Percentiles rank a stretch among this genome's conserved stretches.
These are phyloP conservation scores for Potamarius usumacintae DNA, from an alignment of 2,113 vertebrate species.

Conservation along the genomic window DNA sequence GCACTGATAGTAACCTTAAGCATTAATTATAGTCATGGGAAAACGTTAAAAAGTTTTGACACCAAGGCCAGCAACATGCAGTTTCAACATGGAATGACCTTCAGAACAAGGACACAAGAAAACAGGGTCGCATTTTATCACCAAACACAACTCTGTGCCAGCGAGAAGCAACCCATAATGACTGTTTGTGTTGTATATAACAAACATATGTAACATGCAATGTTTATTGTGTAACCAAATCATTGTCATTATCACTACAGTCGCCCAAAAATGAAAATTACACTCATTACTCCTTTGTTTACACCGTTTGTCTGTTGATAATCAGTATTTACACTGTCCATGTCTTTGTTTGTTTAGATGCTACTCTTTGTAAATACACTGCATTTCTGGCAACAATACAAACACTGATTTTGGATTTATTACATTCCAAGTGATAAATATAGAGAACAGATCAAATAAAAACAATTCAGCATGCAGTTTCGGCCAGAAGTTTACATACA, in stretches of 20 bases:
- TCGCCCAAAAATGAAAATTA: not conserved
- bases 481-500: too few relatives aligned
- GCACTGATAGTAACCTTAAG: not conserved
- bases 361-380: not conserved
- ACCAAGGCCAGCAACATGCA: slow-evolving; percentile 34
- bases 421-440: not conserved
- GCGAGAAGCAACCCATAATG: not conserved
- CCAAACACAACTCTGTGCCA: not conserved
- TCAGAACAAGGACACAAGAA: slow-evolving; percentile 39
- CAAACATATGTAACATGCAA: not conserved
- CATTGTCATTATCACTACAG: not conserved
- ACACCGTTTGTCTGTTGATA: not conserved
- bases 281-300: not conserved
- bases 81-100: slow-evolving; percentile 39
- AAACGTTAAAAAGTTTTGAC: slow-evolving; percentile 3
- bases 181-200: not conserved
- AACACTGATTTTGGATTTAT: not conserved
- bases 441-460: not conserved
- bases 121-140: not conserved
- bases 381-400: not conserved
- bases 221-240: not conserved
- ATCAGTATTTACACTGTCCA: not conserved
- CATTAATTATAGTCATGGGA: slow-evolving; percentile 1
- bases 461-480: not conserved
- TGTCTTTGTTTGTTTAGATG: not conserved